Base-by-base conservation (phyloP, 1,140 invertebrate genomes). In the Drosophila obscura region DNA sequence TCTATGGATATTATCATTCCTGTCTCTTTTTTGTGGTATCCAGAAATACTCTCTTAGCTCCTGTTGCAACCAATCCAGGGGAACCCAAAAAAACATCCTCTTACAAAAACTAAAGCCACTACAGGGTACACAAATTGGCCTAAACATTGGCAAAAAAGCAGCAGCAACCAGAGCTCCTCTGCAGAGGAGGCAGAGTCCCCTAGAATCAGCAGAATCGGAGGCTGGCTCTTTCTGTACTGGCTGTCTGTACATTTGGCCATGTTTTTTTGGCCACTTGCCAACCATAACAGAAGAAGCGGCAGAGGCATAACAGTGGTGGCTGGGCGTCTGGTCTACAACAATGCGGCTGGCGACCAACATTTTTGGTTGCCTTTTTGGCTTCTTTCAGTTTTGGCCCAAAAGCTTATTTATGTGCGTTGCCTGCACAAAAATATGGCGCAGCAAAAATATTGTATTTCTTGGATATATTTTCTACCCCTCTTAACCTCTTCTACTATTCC, bases 391-490 rank as follows among this genome's bases (percentile, higher is more conserved):
- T 85, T 81, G 82, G 67, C 81, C 77, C 77, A 80, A 81, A 65
- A 83, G 82, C 81, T 81, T 85, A 85, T 85, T 85, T 85, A 85
- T 85, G 81, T 85, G 82, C 81, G 81, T 85, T 85, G 77, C 61
- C 82, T 81, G 82, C 77, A 35, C 31, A 35, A 71, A 87, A 87
- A 87, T 85, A 85, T 85, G 77, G 82, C 81, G 77, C 68, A 85
- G 64, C 71, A 19, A 19, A 77, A 69, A 50, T 68, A 64, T 79
- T 76, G 64, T 68, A 60, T 66, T 60, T 60, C n/a, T 74, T 56
- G 50, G 55, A 50, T 76, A 48, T 52, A 76, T 66, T 72, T 65
- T 51, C 48, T 71, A 48, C 62, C 44, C 55, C 28, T 9, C 15
- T 31, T 48, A 49, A 43, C 43, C 41, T 57, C 46, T 68, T 69